Percentiles rank a stretch among this genome's conserved stretches.
Evolutionary conservation across 2,888 invertebrate species (phyloP).

Genomic region (Coelopa pilipes): DNA sequence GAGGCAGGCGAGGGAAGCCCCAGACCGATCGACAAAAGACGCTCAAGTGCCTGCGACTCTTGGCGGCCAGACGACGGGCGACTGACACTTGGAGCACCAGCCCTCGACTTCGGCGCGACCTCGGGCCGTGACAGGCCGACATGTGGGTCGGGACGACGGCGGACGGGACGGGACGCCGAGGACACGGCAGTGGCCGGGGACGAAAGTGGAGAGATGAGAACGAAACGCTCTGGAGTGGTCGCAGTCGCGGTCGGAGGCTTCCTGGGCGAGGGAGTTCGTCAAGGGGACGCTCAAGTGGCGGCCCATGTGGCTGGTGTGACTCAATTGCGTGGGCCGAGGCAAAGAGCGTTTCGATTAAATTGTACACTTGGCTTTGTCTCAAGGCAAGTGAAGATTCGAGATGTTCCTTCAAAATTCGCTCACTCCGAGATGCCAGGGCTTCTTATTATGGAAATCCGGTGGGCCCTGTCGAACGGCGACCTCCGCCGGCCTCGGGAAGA

Average conservation of each 20-base stretch:
- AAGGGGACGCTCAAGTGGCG: constrained; percentile 17
- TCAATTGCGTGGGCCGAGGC: not conserved
- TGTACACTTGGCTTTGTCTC: not conserved
- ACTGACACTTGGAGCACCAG: constrained; percentile 1
- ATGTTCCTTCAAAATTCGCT: not conserved
- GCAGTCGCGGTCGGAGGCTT: not conserved
- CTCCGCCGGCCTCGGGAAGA: not conserved
- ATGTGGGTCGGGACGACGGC: no score
- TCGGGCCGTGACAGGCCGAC: no score
- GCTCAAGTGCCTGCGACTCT: constrained; percentile 16
- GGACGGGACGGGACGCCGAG: no score
- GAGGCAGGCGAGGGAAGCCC: no score
- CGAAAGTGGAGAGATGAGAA: not conserved
- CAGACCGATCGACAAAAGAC: not conserved
- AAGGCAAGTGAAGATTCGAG: not conserved
- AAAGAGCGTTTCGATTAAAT: not conserved
- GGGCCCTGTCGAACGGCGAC: not conserved
- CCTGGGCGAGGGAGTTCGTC: not conserved
- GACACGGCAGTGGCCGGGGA: not conserved
- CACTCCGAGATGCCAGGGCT: not conserved
- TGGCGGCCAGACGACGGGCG: not conserved
- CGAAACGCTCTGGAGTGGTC: constrained; percentile 10
- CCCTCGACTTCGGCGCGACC: no score
- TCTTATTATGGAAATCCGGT: not conserved
- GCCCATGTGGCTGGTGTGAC: constrained; percentile 5